Evolutionary conservation across 2,113 vertebrate genomes (phyloP).

Genomic region (Ranitomeya variabilis): DNA sequence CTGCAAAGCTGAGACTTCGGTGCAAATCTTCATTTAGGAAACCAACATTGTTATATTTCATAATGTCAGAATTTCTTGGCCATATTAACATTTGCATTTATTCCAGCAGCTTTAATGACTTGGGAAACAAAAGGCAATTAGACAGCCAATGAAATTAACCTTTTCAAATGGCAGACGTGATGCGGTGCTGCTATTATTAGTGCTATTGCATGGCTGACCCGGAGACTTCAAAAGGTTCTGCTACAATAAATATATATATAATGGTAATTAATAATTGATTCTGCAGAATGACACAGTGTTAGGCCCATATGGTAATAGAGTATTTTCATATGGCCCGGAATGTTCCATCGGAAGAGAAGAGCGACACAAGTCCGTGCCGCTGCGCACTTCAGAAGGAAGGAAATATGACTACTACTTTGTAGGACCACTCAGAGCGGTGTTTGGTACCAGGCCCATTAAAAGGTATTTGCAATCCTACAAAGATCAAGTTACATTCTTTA

Average conservation of each 20-base stretch:
- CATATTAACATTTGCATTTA: slow-evolving; percentile 29
- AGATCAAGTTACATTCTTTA: neutral
- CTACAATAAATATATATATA: slow-evolving; percentile 24
- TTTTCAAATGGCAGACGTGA: slow-evolving; percentile 39
- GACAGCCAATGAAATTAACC: slow-evolving; percentile 30
- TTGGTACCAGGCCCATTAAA: neutral
- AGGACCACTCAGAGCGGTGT: neutral
- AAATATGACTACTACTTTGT: neutral
- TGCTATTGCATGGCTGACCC: neutral
- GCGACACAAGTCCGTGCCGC: neutral
- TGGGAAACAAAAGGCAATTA: slow-evolving; percentile 37
- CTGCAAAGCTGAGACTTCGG: neutral
- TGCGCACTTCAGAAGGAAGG: neutral
- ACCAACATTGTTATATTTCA: neutral
- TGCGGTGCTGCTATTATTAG: slow-evolving; percentile 10
- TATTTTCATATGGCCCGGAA: neutral
- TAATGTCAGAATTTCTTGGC: slow-evolving; percentile 29
- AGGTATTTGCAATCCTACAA: neutral
- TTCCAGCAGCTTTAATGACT: slow-evolving; percentile 41
- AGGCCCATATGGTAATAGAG: neutral
- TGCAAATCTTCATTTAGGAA: neutral
- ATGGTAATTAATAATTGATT: neutral
- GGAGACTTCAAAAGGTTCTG: neutral
- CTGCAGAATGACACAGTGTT: neutral
- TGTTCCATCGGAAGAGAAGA: neutral